phyloP scores from a whole-genome alignment of 2,113 vertebrate genomes.

The Burhinus oedicnemus region DNA sequence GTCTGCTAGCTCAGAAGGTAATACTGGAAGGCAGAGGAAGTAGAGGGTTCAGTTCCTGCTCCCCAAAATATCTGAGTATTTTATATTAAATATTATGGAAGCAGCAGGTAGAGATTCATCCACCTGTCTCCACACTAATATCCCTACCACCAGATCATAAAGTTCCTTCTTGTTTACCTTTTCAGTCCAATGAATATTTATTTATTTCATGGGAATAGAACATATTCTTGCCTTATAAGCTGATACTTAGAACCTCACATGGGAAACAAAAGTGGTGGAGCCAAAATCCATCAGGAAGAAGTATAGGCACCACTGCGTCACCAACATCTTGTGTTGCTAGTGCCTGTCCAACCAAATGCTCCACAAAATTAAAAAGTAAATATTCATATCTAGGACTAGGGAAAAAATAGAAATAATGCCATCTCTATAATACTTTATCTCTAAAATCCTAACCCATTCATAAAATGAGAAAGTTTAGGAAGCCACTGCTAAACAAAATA shows the following conservation, averaged over 20 bases:
- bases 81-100: background rate
- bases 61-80: background rate
- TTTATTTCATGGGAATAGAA: background rate
- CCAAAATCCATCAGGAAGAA: background rate
- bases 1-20: background rate
- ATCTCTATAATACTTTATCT: background rate
- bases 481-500: background rate
- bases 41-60: background rate
- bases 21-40: background rate
- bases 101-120: background rate
- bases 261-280: background rate
- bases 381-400: background rate
- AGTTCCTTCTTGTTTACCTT: conserved; percentile 18
- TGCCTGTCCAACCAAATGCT: background rate
- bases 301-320: background rate
- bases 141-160: background rate
- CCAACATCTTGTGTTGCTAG: background rate
- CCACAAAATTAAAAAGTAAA: background rate
- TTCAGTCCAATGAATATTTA: background rate
- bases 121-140: background rate
- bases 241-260: background rate
- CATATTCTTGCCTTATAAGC: background rate
- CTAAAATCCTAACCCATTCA: background rate
- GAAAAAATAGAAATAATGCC: background rate
- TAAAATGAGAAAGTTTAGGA: background rate